A percentile compares a stretch with the other conserved stretches of the same genome.
phyloP scores from a whole-genome alignment of 2,888 invertebrate species.

The Diploptera punctata region DNA sequence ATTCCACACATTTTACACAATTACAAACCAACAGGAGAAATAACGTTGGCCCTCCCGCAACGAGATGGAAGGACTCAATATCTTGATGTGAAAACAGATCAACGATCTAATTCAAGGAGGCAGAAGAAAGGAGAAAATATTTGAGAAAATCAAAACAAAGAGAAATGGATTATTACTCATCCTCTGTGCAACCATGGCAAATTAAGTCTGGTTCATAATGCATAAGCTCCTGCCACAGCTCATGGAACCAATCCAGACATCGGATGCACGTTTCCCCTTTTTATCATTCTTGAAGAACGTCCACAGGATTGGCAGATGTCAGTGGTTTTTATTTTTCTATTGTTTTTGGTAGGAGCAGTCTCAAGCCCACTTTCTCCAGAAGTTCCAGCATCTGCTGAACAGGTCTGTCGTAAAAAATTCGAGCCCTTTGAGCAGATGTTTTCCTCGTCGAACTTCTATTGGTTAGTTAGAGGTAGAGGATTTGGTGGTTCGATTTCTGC shows the following conservation, averaged over 20 bases:
- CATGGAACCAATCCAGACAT: neutral
- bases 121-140: too few species aligned
- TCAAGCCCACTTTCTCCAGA: neutral
- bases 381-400: neutral
- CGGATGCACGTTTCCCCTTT: neutral
- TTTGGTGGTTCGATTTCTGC: neutral
- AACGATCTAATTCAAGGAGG: too few species aligned
- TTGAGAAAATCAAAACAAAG: too few species aligned
- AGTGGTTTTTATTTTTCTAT: neutral
- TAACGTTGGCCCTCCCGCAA: too few species aligned
- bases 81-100: too few species aligned
- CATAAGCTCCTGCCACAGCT: neutral
- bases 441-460: neutral
- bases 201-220: neutral
- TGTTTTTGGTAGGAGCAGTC: neutral
- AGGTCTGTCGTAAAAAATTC: neutral
- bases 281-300: neutral
- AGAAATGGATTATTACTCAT: too few species aligned
- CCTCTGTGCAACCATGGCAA: neutral
- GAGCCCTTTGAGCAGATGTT: neutral
- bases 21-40: too few species aligned
- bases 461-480: neutral
- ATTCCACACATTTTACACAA: too few species aligned
- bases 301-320: slow-evolving; percentile 5
- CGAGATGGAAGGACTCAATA: too few species aligned